A percentile compares a stretch with the other conserved stretches of the same genome.
Evolutionary conservation across 2,797 vertebrate genomes (phyloP).

Genomic region (Urophycis tenuis): DNA sequence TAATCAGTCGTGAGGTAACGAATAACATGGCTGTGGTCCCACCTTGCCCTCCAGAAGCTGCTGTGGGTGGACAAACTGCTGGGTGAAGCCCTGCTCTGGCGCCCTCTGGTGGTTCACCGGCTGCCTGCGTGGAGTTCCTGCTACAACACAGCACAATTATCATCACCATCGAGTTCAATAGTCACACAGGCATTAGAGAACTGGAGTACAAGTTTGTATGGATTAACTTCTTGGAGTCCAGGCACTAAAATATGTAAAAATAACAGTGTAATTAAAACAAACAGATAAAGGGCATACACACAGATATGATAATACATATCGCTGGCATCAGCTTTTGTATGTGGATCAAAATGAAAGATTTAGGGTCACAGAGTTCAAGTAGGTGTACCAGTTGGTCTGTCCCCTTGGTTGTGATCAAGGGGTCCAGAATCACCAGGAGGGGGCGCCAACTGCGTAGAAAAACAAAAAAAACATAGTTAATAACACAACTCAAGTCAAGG

Average conservation of each 20-base stretch:
- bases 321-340: too few relatives aligned
- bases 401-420: slow-evolving; percentile 47
- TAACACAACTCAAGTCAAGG: neutral
- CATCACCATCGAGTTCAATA: too few relatives aligned
- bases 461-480: neutral
- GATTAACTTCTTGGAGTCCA: too few relatives aligned
- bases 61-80: slow-evolving; percentile 67
- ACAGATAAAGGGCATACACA: neutral
- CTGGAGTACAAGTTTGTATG: neutral
- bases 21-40: neutral
- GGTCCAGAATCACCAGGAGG: slow-evolving; percentile 53
- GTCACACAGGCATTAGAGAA: neutral
- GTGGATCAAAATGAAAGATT: too few relatives aligned
- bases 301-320: too few relatives aligned
- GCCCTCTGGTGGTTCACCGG: slow-evolving; percentile 52
- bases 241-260: neutral
- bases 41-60: slow-evolving; percentile 75
- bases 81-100: slow-evolving; percentile 62
- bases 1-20: neutral
- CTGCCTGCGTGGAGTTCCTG: slow-evolving; percentile 52
- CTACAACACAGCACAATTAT: neutral
- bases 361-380: too few relatives aligned
- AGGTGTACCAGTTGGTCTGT: slow-evolving; percentile 55
- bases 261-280: neutral
- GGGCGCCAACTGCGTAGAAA: slow-evolving; percentile 49